phyloP scores from a whole-genome alignment of 1,140 invertebrate species.

The Anadara kagoshimensis region DNA sequence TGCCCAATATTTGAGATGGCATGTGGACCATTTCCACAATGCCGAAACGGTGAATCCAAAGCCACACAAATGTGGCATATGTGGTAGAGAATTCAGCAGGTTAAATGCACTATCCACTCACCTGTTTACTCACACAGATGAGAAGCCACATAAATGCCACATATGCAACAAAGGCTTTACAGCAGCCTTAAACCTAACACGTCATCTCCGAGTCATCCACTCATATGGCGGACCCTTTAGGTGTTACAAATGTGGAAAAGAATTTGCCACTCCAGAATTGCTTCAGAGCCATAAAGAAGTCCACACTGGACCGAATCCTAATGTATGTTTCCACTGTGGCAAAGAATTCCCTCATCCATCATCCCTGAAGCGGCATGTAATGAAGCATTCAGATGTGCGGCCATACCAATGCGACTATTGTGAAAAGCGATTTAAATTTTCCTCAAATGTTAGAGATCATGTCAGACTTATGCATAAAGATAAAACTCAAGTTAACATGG shows the following conservation, averaged over 20 bases:
- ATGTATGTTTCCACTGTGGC: constrained; percentile 4
- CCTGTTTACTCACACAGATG: constrained; percentile 22
- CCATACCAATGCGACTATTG: constrained; percentile 5
- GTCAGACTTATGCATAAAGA: no score
- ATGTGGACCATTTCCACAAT: constrained; percentile 19
- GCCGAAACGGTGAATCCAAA: constrained; percentile 6
- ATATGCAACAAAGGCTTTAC: constrained; percentile 13
- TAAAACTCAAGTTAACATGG: no score
- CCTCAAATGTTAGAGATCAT: no score
- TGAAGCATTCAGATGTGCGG: constrained; percentile 8
- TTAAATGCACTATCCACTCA: constrained; percentile 31
- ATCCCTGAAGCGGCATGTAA: constrained; percentile 7
- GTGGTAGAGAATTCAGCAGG: constrained; percentile 20
- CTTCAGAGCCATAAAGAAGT: background rate
- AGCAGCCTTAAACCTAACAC: constrained; percentile 3
- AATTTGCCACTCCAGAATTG: background rate
- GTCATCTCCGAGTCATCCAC: background rate
- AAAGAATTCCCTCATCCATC: constrained; percentile 9
- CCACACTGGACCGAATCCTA: background rate
- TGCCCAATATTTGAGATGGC: constrained; percentile 9
- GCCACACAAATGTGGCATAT: constrained; percentile 27
- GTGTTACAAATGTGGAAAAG: constrained; percentile 13
- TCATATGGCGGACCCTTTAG: background rate
- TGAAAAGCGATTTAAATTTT: background rate
- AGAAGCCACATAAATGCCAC: constrained; percentile 12